phyloP scores from a whole-genome alignment of 2,888 invertebrate species.

The Lasioglossum calceatum region DNA sequence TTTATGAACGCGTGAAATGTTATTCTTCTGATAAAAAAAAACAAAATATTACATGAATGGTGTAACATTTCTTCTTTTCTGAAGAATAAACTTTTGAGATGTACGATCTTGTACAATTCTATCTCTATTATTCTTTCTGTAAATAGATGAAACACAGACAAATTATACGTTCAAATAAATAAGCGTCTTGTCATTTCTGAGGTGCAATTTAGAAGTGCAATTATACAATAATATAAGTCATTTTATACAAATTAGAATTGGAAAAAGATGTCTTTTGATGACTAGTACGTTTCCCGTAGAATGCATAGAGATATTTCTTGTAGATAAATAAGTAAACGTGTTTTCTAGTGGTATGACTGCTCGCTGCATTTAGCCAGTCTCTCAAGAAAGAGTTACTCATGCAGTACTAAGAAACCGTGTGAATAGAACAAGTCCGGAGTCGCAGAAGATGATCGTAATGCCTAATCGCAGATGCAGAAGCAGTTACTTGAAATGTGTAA shows the following conservation, averaged over 20 bases:
- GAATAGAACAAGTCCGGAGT: neutral
- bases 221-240: neutral
- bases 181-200: neutral
- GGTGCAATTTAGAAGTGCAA: neutral
- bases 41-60: neutral
- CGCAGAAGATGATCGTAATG: neutral
- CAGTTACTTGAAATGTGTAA: neutral
- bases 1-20: neutral
- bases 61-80: neutral
- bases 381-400: neutral
- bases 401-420: neutral
- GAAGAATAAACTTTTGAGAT: neutral
- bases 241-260: neutral
- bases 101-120: neutral
- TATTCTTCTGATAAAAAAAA: neutral
- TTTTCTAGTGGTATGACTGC: neutral
- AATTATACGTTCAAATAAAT: neutral
- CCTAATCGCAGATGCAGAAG: neutral
- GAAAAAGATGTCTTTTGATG: neutral
- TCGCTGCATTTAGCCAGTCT: neutral
- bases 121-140: neutral
- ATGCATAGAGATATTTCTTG: neutral
- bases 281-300: neutral
- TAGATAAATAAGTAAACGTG: neutral
- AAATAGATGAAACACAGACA: neutral